phyloP scores from a whole-genome alignment of 2,113 vertebrate genomes.

The Burhinus oedicnemus region DNA sequence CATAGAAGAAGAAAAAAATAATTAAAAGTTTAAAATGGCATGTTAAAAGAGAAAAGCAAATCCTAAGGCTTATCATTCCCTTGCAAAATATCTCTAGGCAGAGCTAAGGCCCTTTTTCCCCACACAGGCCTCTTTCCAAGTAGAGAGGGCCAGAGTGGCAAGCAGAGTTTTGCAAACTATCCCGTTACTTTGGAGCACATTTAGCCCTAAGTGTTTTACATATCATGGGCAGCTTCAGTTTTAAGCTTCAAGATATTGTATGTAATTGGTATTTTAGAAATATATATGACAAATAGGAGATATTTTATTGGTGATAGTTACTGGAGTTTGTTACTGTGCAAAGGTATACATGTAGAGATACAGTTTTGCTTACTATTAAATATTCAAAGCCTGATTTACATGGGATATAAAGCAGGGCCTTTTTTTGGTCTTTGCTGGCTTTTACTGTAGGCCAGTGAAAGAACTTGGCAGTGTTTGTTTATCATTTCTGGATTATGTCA shows the following conservation, averaged over 20 bases:
- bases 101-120: not conserved
- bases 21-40: not conserved
- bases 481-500: not conserved
- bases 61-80: not conserved
- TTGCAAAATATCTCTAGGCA: not conserved
- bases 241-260: not conserved
- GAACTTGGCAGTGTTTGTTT: conserved; percentile 35
- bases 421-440: not conserved
- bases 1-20: not conserved
- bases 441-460: not conserved
- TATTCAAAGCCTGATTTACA: not conserved
- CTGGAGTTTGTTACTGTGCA: not conserved
- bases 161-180: not conserved
- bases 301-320: not conserved
- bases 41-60: not conserved
- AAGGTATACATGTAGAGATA: not conserved
- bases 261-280: not conserved
- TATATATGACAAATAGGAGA: not conserved
- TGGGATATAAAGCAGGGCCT: not conserved
- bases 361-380: not conserved
- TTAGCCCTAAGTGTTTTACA: not conserved
- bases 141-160: not conserved
- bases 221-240: not conserved
- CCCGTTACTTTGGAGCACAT: not conserved
- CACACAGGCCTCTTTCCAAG: not conserved